phyloP scores from a whole-genome alignment of 2,888 invertebrate genomes.

The Hypolimnas misippus region DNA sequence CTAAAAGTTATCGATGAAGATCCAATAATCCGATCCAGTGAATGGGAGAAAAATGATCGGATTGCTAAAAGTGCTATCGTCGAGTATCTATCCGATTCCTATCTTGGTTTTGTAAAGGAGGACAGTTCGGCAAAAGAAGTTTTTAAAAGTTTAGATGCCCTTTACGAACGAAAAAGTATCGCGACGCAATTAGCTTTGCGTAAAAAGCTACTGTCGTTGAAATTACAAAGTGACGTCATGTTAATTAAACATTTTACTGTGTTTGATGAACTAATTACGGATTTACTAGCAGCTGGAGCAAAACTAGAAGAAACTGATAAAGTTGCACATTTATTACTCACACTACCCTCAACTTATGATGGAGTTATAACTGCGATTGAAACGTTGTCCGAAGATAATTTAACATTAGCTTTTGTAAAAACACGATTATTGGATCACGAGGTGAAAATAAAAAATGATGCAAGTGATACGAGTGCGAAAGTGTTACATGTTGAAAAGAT shows the following conservation, averaged over 20 bases:
- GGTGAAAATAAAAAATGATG: background rate
- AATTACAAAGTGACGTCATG: background rate
- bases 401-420: background rate
- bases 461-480: background rate
- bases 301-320: background rate
- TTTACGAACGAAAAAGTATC: background rate
- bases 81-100: background rate
- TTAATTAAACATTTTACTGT: background rate
- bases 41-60: background rate
- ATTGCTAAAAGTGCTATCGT: background rate
- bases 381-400: background rate
- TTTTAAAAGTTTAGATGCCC: background rate
- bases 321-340: background rate
- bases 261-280: background rate
- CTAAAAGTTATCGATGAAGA: no score
- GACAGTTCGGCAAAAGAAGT: background rate
- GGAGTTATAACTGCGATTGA: constrained; percentile 2
- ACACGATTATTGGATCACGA: background rate
- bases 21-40: background rate
- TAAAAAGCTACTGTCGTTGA: background rate
- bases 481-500: background rate
- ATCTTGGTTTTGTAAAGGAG: background rate
- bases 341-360: background rate
- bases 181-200: background rate
- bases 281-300: background rate